Base-by-base conservation (phyloP, 2,888 invertebrate species). In the Synanthedon andrenaeformis region DNA sequence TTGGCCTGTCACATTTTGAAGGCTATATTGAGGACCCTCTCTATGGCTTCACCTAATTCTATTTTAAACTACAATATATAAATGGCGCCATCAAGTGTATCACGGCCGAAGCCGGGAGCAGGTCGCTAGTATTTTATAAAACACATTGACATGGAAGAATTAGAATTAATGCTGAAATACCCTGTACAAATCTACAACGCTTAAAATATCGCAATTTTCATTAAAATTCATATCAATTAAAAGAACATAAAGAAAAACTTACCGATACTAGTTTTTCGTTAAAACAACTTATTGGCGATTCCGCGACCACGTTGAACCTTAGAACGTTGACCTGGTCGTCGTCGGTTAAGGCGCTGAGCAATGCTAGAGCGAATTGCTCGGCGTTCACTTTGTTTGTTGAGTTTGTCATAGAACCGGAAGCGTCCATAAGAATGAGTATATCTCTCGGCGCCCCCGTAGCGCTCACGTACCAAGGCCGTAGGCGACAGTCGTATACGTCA, bases 381-480 rank as follows among this genome's bases (percentile, higher is more conserved):
- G 79, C 79, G 3, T 78, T 68, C 35, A 75, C 70, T 51, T 65
- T 62, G 60, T 85, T 86, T 0, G 80, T 74, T 1, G 86, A 85
- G 62, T 76, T 76, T 55, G 67, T 64, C 85, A 87, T 85, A 17
- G 87, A 87, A 0, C 87, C 87, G 0, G 87, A 81, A 0, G 82
- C 82, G 52, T 87, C 87, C 0, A 83, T 64, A 3, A 87, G 72
- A 10, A 87, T 75, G 52, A 87, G 76, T 0, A 87, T 65, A 55
- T 87, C 87, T 0, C 85, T 66, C 0, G 86, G 85, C 0, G 87
- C 87, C 0, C 87, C 87, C 11, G 76, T 71, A 0, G 85, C 84
- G 55, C 78, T 76, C 52, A 86, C 84, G 62, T 84, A 87, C 87
- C 87, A 87, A 1, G 87, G 79, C 0, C 87, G 75, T 19, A 86